Base-by-base conservation (phyloP, 2,797 vertebrate species). In the Sebastes cheni region DNA sequence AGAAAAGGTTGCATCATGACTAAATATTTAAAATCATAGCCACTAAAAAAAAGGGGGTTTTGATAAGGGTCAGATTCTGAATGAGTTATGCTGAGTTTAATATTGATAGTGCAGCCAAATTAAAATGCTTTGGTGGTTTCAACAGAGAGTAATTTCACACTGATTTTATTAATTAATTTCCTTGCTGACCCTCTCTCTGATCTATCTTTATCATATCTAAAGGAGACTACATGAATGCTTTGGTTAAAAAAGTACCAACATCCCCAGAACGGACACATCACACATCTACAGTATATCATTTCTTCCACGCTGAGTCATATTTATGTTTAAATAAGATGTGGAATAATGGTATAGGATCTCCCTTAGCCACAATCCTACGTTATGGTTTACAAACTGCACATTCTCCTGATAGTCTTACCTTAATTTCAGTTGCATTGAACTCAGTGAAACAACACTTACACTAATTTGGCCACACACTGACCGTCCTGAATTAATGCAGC, bases 401-500 rank as follows among this genome's bases (percentile, higher is more conserved):
- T 75, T 80, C 23, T 64, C 16, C 72, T 59, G 42, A 20, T 59
- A 11, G 13, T 69, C 4, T n/a, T n/a, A 39, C 36, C 11, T 72
- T 25, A 18, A 60, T 64, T 62, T 71, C 42, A 29, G 23, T 73
- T 54, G 67, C 65, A 60, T 2, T 67, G 69, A 87, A 82, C 67
- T 34, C 27, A 36, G 72, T 77, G 55, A 74, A 82, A 83, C 23
- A 77, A 74, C 69, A 71, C 42, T 5, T 56, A 86, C 61, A 66
- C 69, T 80, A 82, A 90, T 82, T 69, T 84, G 60, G 72, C 67
- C 52, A 27, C 72, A 78, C 54, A 72, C 54, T 86, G 81, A 82
- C 55, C 71, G 60, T 23, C 16, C 81, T 87, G 80, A 83, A 83
- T 88, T 75, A 88, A 87, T 88, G 73, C 70, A 75, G 80, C 73